Evolutionary conservation across 1,140 invertebrate species (phyloP), one percentile per base, ranked within the genome.

Genomic region (Drosophila neocordata): DNA sequence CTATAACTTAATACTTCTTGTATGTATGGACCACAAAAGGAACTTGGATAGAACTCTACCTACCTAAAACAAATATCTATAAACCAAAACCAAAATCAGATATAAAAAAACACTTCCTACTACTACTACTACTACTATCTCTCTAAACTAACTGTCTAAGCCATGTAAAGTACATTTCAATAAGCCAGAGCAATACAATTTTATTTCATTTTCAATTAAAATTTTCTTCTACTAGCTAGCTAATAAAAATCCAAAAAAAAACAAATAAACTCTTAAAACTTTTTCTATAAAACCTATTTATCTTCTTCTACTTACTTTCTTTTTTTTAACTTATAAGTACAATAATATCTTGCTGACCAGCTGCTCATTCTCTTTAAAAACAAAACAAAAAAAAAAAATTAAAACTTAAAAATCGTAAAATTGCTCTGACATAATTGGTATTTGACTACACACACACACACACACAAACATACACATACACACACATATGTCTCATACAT

Each of bases 341-440:
- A 48, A 48, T 48, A 48, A 15, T 20, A 4, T 11, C 4, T 48
- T 48, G 8, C 41, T 20, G 8, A 7, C 57, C 65, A 44, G 78
- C 27, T 66, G 69, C 64, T 64, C 41, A 38, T 53, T 52, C 60
- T 56, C 18, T 27, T 57, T 48, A 44, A 48, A 9, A 31, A 24
- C 15, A 41, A 44, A 44, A 44, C 2, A 38, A 48, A 44, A n/a
- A n/a, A n/a, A n/a, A n/a, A n/a, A n/a, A n/a, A n/a, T n/a, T n/a
- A n/a, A n/a, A n/a, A n/a, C n/a, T n/a, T n/a, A n/a, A n/a, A 9
- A 48, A 48, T 48, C 41, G 6, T 48, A 48, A 64, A 70, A 76
- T 69, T 82, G 79, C 83, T 87, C 75, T 79, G 79, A 83, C 72
- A 89, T 89, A 88, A 88, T 88, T 89, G 83, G 83, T 89, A 88